Evolutionary conservation across 1,140 invertebrate genomes (phyloP).

Genomic region (Tetraneura akinire): DNA sequence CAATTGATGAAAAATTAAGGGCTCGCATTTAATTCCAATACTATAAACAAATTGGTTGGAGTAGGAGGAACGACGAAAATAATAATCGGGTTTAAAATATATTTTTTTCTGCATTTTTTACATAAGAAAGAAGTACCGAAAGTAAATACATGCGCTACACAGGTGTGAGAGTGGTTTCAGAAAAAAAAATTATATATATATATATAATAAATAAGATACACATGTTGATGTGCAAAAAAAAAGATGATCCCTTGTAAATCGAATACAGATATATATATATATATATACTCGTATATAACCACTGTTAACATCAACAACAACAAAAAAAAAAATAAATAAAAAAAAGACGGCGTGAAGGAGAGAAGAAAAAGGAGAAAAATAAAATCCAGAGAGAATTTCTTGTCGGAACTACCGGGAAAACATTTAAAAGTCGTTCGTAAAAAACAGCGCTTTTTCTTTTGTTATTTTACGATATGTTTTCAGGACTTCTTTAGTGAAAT

Average conservation of each 20-base stretch:
- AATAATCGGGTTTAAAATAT: too few species aligned
- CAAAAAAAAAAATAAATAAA: too few species aligned
- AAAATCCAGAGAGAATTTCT: neutral
- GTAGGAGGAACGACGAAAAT: too few species aligned
- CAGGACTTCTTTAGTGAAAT: slow-evolving; percentile 9
- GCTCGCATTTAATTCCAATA: too few species aligned
- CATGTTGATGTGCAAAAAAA: slow-evolving; percentile 11
- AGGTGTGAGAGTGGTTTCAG: neutral
- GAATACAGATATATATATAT: neutral
- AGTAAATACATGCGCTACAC: too few species aligned
- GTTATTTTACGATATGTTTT: slow-evolving; percentile 17
- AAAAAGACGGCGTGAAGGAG: slow-evolving; percentile 2
- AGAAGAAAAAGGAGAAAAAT: neutral
- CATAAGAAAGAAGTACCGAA: too few species aligned
- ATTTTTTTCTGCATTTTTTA: too few species aligned
- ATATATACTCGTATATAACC: too few species aligned
- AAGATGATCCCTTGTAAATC: slow-evolving; percentile 10
- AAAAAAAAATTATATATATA: slow-evolving; percentile 2
- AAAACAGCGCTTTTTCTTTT: slow-evolving; percentile 25
- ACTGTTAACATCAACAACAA: too few species aligned
- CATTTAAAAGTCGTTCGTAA: slow-evolving; percentile 23
- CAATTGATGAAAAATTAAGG: too few species aligned
- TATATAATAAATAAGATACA: neutral
- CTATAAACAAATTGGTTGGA: too few species aligned
- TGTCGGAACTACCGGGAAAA: slow-evolving; percentile 14